These are phyloP conservation scores for Ditylenchus weischeri DNA, from an alignment of 2,888 invertebrate genomes.

Conservation along the genomic window DNA sequence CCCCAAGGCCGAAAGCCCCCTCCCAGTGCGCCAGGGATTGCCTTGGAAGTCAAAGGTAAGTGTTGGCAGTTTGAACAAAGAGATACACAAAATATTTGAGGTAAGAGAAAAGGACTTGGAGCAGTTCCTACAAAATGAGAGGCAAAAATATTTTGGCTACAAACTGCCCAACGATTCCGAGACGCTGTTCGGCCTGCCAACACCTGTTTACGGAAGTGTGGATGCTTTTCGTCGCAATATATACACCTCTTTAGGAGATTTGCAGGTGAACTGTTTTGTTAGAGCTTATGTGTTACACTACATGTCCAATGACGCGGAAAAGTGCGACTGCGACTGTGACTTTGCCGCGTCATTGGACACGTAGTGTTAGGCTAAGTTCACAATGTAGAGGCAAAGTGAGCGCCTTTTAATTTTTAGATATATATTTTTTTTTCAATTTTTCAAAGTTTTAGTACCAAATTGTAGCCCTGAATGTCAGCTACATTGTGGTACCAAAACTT, in stretches of 20 bases:
- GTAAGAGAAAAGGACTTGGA: constrained; percentile 47
- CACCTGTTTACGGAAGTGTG: constrained; percentile 93
- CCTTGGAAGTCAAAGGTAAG: constrained; percentile 36
- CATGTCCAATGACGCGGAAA: no score
- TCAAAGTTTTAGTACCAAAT: no score
- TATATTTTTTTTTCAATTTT: no score
- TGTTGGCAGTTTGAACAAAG: no score
- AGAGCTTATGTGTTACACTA: no score
- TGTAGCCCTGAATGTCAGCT: no score
- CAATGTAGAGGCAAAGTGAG: no score
- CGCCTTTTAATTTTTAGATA: no score
- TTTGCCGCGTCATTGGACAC: no score
- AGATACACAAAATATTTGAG: neutral
- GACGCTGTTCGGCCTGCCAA: constrained; percentile 88
- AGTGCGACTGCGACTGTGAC: no score
- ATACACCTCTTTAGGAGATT: constrained; percentile 52
- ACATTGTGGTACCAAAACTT: no score
- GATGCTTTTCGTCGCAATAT: constrained; percentile 62
- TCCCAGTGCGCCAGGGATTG: constrained; percentile 31
- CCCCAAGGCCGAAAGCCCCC: constrained; percentile 19
- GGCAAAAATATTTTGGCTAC: constrained; percentile 86
- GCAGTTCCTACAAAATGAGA: constrained; percentile 45
- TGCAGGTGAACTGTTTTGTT: constrained; percentile 38
- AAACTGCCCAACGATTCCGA: constrained; percentile 76
- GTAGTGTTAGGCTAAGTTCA: no score